phyloP scores from a whole-genome alignment of 2,113 vertebrate species.

The Toxotes jaculatrix region DNA sequence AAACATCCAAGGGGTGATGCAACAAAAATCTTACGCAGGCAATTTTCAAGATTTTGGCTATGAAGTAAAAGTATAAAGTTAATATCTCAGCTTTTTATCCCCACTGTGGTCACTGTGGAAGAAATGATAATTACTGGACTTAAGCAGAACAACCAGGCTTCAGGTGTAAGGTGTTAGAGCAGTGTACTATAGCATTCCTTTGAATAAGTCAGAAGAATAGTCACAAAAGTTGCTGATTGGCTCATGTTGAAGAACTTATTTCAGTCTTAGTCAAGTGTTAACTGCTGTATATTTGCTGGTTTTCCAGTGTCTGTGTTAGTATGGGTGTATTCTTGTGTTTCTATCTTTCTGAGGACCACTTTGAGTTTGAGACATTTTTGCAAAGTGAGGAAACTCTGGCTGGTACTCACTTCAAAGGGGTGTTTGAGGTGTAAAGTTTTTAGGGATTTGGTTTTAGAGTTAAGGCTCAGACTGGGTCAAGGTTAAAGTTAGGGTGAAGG shows the following conservation, averaged over 20 bases:
- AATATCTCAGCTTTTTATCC: constrained; percentile 12
- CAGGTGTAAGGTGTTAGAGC: background rate
- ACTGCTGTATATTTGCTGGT: background rate
- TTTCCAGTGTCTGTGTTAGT: background rate
- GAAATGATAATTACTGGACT: constrained; percentile 25
- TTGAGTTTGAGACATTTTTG: constrained; percentile 1
- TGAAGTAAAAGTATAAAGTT: constrained; percentile 20
- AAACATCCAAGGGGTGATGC: constrained; percentile 38
- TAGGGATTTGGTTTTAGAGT: background rate
- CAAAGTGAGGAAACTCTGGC: background rate
- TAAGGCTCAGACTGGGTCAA: background rate
- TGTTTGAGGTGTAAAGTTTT: background rate
- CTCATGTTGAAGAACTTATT: background rate
- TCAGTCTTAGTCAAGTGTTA: background rate
- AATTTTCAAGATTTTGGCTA: constrained; percentile 30
- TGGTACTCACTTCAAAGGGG: background rate
- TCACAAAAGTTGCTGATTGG: background rate
- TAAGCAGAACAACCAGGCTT: constrained; percentile 12
- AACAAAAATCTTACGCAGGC: constrained; percentile 14
- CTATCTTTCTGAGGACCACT: background rate
- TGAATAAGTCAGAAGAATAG: background rate
- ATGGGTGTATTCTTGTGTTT: background rate
- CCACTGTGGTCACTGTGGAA: constrained; percentile 3
- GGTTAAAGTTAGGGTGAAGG: background rate
- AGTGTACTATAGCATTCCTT: background rate